These are phyloP conservation scores for Baccha elongata DNA, from an alignment of 2,888 invertebrate species.

Conservation along the genomic window DNA sequence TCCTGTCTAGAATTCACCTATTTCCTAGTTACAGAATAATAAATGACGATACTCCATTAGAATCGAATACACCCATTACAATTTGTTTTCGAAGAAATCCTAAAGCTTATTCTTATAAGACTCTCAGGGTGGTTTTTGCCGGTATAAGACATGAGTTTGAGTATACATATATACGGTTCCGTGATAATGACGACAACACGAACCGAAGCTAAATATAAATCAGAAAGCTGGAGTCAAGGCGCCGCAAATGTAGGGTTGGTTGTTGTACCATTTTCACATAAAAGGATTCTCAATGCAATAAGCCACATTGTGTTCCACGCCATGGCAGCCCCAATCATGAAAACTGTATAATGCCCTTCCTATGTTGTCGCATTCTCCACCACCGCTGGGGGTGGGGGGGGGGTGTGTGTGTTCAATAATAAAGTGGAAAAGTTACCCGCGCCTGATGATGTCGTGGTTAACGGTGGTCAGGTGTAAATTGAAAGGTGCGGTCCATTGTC, in stretches of 20 bases:
- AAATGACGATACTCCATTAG: slow-evolving; percentile 63
- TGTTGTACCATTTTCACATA: slow-evolving; percentile 10
- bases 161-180: slow-evolving; percentile 8
- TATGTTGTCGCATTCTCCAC: neutral
- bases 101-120: slow-evolving; percentile 56
- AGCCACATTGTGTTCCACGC: slow-evolving; percentile 41
- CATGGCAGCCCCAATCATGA: neutral
- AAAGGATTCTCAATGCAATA: slow-evolving; percentile 46
- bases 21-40: slow-evolving; percentile 35
- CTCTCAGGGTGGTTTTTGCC: slow-evolving; percentile 15
- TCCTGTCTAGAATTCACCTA: slow-evolving; percentile 21
- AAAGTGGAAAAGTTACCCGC: slow-evolving; percentile 47
- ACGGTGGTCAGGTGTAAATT: slow-evolving; percentile 61
- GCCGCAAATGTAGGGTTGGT: neutral
- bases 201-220: slow-evolving; percentile 52
- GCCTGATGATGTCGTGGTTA: neutral
- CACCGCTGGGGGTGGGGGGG: too few relatives aligned
- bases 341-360: neutral
- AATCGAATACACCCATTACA: slow-evolving; percentile 67
- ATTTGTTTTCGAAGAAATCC: slow-evolving; percentile 53
- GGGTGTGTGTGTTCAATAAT: too few relatives aligned
- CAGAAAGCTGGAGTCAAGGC: slow-evolving; percentile 40
- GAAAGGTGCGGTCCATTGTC: slow-evolving; percentile 63
- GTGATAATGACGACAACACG: slow-evolving; percentile 56
- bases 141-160: slow-evolving; percentile 16